These are phyloP conservation scores for Acanthiza pusilla DNA, from an alignment of 2,797 vertebrate genomes.

Conservation along the genomic window DNA sequence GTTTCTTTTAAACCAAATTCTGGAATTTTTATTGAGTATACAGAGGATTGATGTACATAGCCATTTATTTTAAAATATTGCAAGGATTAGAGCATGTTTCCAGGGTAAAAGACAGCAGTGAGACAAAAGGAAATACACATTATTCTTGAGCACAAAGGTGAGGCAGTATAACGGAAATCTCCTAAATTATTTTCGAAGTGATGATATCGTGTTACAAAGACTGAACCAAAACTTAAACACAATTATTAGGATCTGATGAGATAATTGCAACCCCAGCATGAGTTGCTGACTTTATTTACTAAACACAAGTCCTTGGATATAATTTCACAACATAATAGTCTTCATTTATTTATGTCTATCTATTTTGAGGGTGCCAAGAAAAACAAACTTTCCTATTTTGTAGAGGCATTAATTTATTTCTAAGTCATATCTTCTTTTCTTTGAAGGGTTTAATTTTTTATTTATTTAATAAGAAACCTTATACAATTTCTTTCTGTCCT, in stretches of 20 bases:
- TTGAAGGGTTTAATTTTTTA: not conserved
- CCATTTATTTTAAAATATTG: not conserved
- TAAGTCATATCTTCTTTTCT: not conserved
- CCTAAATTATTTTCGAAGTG: not conserved
- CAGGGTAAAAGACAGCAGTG: not conserved
- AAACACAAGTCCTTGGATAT: not conserved
- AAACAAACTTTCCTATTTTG: not conserved
- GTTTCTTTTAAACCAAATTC: not conserved
- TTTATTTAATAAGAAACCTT: not conserved
- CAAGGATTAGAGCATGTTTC: not conserved
- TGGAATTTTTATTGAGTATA: not conserved
- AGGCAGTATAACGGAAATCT: not conserved
- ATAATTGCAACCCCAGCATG: not conserved
- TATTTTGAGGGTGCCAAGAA: not conserved
- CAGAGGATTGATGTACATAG: not conserved
- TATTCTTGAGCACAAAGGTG: not conserved
- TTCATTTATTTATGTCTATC: not conserved
- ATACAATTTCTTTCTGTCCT: not conserved
- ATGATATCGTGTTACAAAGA: not conserved
- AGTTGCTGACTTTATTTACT: not conserved
- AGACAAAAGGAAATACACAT: not conserved
- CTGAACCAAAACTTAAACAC: not conserved
- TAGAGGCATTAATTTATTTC: not conserved
- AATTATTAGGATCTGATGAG: not conserved
- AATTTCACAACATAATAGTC: not conserved